phyloP scores from a whole-genome alignment of 2,888 invertebrate genomes.

The Ryuthela nishihirai region DNA sequence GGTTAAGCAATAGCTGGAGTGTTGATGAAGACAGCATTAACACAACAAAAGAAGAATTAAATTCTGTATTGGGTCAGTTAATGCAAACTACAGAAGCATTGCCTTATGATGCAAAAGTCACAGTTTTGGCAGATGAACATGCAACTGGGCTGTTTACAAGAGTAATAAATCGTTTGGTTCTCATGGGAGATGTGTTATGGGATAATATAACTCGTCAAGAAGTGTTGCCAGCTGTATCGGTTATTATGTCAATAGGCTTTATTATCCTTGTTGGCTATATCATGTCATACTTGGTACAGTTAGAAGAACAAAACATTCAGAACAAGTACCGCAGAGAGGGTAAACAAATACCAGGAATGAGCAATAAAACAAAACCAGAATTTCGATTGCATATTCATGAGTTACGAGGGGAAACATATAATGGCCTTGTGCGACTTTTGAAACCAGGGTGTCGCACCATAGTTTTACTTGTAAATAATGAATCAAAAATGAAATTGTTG shows the following conservation, averaged over 20 bases:
- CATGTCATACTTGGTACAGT: conserved; percentile 74
- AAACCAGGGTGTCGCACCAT: conserved; percentile 95
- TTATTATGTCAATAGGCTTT: conserved; percentile 71
- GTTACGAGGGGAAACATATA: conserved; percentile 88
- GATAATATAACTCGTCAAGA: conserved; percentile 72
- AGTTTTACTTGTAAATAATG: conserved; percentile 81
- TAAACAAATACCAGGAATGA: conserved; percentile 46
- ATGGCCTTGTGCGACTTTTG: conserved; percentile 82
- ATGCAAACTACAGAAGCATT: conserved; percentile 69
- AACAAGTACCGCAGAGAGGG: conserved; percentile 46
- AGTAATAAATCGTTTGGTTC: conserved; percentile 62
- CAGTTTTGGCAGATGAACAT: conserved; percentile 67
- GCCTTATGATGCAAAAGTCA: conserved; percentile 71
- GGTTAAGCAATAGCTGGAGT: conserved; percentile 66
- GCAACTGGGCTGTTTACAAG: conserved; percentile 67
- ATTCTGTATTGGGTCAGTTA: conserved; percentile 66
- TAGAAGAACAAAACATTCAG: conserved; percentile 58
- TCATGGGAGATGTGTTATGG: conserved; percentile 66
- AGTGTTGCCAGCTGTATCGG: conserved; percentile 70
- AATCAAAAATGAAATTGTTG: conserved; percentile 78
- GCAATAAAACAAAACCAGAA: conserved; percentile 39
- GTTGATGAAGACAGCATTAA: conserved; percentile 50
- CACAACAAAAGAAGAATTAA: conserved; percentile 58
- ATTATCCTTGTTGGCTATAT: conserved; percentile 75
- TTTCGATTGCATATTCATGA: conserved; percentile 72